Percentiles rank a stretch among this genome's conserved stretches.
Conservation (phyloP, 2,113 vertebrate genomes). For the Sterna hirundo region DNA sequence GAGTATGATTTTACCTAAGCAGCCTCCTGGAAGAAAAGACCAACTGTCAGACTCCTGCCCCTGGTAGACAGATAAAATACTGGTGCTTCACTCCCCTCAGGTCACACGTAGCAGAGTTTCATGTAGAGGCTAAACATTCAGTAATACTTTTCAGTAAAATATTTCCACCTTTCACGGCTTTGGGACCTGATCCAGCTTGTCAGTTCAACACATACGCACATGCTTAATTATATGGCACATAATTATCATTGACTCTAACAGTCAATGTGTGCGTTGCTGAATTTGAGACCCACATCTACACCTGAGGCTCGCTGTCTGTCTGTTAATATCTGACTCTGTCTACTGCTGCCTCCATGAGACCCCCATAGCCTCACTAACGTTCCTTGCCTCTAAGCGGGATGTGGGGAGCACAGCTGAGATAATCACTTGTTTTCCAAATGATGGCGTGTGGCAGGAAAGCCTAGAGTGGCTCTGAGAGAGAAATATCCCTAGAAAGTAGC, state of each 20-base stretch:
- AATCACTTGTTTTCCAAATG: conserved; percentile 42
- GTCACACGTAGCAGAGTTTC: background rate
- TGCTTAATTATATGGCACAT: background rate
- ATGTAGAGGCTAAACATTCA: background rate
- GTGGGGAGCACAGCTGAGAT: background rate
- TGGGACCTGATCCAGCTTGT: background rate
- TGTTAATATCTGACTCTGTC: background rate
- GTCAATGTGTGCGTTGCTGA: background rate
- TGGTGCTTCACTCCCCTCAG: background rate
- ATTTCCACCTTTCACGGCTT: background rate
- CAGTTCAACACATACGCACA: background rate
- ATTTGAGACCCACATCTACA: background rate
- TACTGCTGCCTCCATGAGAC: background rate
- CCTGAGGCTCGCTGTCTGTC: background rate
- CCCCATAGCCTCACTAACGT: background rate
- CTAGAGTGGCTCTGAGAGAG: background rate
- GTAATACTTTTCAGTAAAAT: background rate
- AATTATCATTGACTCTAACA: background rate
- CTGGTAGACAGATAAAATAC: background rate
- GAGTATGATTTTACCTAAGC: background rate
- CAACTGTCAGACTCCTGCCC: background rate
- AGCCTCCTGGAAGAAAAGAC: background rate
- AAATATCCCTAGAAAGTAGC: conserved; percentile 41
- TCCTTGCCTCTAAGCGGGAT: background rate
- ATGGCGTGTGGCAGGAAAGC: background rate